Conservation (phyloP, 2,113 vertebrate genomes). For the Uria aalge region DNA sequence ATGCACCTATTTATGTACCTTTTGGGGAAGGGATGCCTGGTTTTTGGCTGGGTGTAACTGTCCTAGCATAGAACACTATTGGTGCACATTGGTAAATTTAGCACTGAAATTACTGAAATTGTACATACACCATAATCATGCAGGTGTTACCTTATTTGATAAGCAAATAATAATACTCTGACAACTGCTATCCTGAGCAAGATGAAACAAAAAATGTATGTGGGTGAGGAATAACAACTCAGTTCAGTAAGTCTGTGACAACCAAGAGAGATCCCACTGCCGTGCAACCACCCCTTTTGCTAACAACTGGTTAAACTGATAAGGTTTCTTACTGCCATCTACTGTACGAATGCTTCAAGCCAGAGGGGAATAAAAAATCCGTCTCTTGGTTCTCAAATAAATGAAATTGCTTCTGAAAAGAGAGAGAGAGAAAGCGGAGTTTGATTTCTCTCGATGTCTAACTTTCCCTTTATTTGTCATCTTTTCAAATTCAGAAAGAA, state of each 20-base stretch:
- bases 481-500: not conserved
- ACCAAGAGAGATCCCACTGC: not conserved
- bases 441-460: not conserved
- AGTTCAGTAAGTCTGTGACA: not conserved
- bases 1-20: not conserved
- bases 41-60: not conserved
- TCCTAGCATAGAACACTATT: rapidly evolving
- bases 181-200: not conserved
- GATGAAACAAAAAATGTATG: not conserved
- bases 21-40: not conserved
- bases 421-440: not conserved
- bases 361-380: not conserved
- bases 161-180: not conserved
- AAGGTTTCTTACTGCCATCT: slow-evolving; percentile 63
- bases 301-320: too few relatives aligned
- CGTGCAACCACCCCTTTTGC: not conserved
- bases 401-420: not conserved
- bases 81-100: not conserved
- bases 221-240: not conserved
- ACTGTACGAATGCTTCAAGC: not conserved
- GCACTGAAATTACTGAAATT: not conserved
- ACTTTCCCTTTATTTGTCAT: not conserved
- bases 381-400: not conserved
- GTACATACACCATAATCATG: rapidly evolving
- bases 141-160: not conserved